Evolutionary conservation across 2,888 invertebrate genomes (phyloP).

Genomic region (Pristionchus maxplancki): DNA sequence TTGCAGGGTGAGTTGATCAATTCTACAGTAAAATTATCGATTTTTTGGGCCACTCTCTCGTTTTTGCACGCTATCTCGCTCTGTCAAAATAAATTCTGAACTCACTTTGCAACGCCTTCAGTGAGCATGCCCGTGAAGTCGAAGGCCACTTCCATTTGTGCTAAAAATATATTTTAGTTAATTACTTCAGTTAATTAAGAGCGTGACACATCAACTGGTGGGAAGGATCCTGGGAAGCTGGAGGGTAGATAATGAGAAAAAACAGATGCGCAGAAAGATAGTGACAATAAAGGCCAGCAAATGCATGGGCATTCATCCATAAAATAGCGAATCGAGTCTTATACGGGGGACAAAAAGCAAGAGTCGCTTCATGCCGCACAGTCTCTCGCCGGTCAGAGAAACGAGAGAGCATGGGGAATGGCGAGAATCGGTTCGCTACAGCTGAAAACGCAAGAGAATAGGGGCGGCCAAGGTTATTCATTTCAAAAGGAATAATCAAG

Average conservation of each 20-base stretch:
- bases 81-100: neutral
- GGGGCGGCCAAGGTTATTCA: neutral
- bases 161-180: neutral
- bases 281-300: slow-evolving; percentile 1
- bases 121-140: slow-evolving; percentile 44
- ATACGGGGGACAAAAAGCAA: neutral
- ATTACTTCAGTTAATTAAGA: neutral
- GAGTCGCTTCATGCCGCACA: too few relatives aligned
- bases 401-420: too few relatives aligned
- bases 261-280: neutral
- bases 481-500: neutral
- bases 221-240: neutral
- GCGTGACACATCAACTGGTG: neutral
- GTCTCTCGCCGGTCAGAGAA: too few relatives aligned
- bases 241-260: neutral
- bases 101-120: slow-evolving; percentile 32
- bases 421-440: too few relatives aligned
- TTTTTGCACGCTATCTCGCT: neutral
- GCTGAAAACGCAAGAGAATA: neutral
- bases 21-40: neutral
- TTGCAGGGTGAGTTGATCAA: neutral
- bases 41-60: neutral
- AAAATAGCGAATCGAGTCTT: neutral
- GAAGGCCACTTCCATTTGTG: slow-evolving; percentile 45
- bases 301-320: neutral